These are phyloP conservation scores for Laupala kohalensis DNA, from an alignment of 1,140 invertebrate species.

Conservation along the genomic window DNA sequence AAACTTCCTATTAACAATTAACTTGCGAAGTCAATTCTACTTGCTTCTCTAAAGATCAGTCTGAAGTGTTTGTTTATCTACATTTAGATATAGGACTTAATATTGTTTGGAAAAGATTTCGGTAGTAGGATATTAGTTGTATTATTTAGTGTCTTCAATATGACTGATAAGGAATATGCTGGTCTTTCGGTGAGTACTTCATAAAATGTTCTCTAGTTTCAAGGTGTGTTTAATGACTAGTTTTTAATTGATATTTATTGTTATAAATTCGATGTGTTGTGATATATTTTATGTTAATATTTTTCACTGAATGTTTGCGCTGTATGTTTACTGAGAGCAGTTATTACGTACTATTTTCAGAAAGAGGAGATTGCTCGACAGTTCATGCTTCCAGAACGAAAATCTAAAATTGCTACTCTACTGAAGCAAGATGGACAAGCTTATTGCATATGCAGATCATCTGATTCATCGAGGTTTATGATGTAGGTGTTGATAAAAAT, in stretches of 20 bases:
- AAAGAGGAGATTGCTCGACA: slow-evolving; percentile 82
- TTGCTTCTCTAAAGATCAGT: too few relatives aligned
- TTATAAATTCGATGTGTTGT: too few relatives aligned
- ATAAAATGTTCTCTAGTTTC: too few relatives aligned
- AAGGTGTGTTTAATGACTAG: too few relatives aligned
- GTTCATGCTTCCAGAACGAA: slow-evolving; percentile 76
- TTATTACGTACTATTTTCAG: slow-evolving; percentile 30
- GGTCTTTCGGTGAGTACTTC: background rate
- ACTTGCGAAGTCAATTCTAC: too few relatives aligned
- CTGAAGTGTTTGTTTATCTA: too few relatives aligned
- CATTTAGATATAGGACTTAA: too few relatives aligned
- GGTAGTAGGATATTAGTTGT: too few relatives aligned
- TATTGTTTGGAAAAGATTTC: too few relatives aligned
- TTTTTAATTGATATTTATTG: too few relatives aligned
- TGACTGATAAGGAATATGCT: slow-evolving; percentile 7
- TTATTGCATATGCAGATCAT: slow-evolving; percentile 89
- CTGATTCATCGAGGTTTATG: slow-evolving; percentile 90
- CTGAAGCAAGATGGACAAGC: slow-evolving; percentile 76
- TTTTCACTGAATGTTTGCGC: background rate
- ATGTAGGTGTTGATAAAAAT: slow-evolving; percentile 74
- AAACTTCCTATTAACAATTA: too few relatives aligned
- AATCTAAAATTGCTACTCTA: slow-evolving; percentile 81
- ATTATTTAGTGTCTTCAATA: background rate
- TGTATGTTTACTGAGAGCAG: background rate
- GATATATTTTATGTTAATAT: too few relatives aligned